Conservation (phyloP, 2,888 invertebrate species). For the Melanophora roralis region DNA sequence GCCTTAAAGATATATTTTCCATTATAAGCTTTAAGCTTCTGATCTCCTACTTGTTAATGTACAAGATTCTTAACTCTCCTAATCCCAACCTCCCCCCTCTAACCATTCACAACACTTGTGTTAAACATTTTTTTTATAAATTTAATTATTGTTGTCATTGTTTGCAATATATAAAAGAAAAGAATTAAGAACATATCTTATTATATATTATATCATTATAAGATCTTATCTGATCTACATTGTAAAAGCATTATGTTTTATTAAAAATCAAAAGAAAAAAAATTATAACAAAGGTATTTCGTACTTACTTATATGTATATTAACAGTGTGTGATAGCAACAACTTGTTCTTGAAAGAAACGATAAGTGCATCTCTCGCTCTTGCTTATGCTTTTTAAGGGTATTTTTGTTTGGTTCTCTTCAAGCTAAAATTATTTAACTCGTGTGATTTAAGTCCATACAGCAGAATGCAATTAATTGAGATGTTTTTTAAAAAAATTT, state of each 20-base stretch:
- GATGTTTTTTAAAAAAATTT: conserved; percentile 68
- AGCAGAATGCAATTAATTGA: conserved; percentile 74
- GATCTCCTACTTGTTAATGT: background rate
- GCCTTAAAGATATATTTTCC: background rate
- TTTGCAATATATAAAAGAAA: background rate
- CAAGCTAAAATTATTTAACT: conserved; percentile 15
- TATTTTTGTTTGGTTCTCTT: conserved; percentile 48
- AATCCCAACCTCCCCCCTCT: background rate
- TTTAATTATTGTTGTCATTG: conserved; percentile 27
- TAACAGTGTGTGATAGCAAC: conserved; percentile 33
- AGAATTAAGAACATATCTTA: conserved; percentile 1
- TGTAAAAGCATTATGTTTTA: conserved; percentile 2
- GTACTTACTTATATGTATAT: no score
- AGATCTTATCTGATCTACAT: conserved; percentile 61
- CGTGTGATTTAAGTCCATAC: conserved; percentile 61
- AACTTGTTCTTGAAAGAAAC: conserved; percentile 53
- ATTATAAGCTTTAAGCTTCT: conserved; percentile 3
- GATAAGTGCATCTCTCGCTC: conserved; percentile 31
- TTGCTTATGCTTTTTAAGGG: background rate
- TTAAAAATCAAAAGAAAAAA: conserved; percentile 15
- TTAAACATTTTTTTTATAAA: background rate
- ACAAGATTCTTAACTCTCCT: background rate
- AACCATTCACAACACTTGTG: conserved; percentile 10
- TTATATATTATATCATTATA: conserved; percentile 57
- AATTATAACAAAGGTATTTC: conserved; percentile 34